These are phyloP conservation scores for Perodicticus potto DNA, from an alignment of 2,797 vertebrate genomes.

Conservation along the genomic window DNA sequence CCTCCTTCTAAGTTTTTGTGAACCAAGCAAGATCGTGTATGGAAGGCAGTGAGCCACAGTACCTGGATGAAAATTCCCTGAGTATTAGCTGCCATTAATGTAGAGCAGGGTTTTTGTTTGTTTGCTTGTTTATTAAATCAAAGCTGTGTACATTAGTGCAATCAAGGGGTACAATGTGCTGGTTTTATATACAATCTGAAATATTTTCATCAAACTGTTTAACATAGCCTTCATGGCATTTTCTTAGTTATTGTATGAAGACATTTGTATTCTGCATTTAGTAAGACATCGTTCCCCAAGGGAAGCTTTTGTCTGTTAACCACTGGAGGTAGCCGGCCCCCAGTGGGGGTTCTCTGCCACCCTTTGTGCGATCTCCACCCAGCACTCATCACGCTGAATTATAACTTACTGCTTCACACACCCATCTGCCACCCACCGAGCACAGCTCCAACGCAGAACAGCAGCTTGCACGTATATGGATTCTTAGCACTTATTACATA, in stretches of 20 bases:
- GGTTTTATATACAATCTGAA: too few species aligned
- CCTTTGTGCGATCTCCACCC: neutral
- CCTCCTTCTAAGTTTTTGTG: neutral
- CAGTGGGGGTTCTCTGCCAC: rapidly evolving
- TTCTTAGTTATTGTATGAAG: too few species aligned
- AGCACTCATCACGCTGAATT: neutral
- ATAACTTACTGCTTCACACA: neutral
- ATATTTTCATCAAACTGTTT: too few species aligned
- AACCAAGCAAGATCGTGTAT: neutral
- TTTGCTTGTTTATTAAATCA: too few species aligned
- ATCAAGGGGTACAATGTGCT: too few species aligned
- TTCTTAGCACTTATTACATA: neutral
- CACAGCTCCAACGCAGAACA: neutral
- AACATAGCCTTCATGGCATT: too few species aligned
- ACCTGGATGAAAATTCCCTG: neutral
- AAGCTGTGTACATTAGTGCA: too few species aligned
- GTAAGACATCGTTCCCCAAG: too few species aligned
- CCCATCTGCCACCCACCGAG: neutral
- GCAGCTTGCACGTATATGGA: rapidly evolving
- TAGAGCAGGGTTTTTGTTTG: too few species aligned
- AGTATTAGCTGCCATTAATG: neutral
- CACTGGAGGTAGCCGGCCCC: neutral
- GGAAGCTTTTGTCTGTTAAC: neutral
- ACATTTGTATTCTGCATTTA: too few species aligned
- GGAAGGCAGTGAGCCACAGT: neutral